Base-by-base conservation (phyloP, 2,888 invertebrate genomes). In the Gnatocerus cornutus region DNA sequence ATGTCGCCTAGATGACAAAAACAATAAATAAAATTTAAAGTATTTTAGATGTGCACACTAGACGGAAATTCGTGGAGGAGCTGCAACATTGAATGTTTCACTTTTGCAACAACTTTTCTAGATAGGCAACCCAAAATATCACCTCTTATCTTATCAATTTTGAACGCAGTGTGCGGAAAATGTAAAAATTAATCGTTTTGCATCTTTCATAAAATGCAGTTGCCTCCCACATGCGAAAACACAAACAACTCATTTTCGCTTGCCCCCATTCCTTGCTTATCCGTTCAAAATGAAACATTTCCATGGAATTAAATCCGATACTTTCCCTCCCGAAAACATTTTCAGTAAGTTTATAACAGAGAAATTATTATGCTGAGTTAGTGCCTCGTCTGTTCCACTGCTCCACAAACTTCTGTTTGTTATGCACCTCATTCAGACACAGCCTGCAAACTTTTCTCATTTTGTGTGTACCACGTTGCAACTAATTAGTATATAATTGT, bases 401-500 rank as follows among this genome's bases (percentile, higher is more conserved):
- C 21, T 46, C 46, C 21, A 46, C 37, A 33, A 55, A 39, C 39
- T 33, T 8, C 55, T 39, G 39, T 56, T 56, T 56, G 43, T 56
- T 56, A 43, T 56, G 43, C 56, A 41, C 21, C 56, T 56, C 14
- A 55, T 55, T 33, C 43, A 10, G 29, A 41, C 13, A 9, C 2
- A 33, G 37, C 13, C 10, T 33, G 33, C 41, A 41, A 56, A 56
- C 41, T 56, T 56, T 56, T 56, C 56, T 43, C 56, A 56, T 56
- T 56, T 43, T 56, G 56, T 27, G 21, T 21, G 29, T 27, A 56
- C 37, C 41, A 14, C 9, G 56, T 6, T 33, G 59, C 45, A 46
- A 43, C 13, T 61, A 50, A 61, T 61, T 61, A 39, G 37, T 37
- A 48, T 37, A 61, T 50, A 46, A 61, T 50, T 39, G 50, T 21